Evolutionary conservation across 2,888 invertebrate genomes (phyloP).

Genomic region (Rotaria magnacalcarata): DNA sequence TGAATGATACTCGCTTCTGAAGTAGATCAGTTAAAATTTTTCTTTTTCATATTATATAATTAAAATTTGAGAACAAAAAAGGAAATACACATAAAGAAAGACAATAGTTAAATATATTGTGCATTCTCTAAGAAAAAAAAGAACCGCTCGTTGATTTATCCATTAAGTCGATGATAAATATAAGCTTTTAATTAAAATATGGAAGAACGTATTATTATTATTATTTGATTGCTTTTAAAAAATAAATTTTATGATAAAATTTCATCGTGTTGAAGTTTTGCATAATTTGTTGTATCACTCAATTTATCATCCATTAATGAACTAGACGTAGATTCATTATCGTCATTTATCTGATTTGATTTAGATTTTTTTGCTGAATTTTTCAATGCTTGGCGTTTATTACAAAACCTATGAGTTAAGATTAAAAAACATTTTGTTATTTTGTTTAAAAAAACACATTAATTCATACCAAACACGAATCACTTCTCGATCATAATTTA

Average conservation of each 20-base stretch:
- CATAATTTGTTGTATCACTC: background rate
- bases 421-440: background rate
- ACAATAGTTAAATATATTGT: background rate
- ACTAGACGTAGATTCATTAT: conserved; percentile 13
- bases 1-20: background rate
- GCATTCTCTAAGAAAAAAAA: background rate
- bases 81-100: background rate
- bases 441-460: background rate
- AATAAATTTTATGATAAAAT: background rate
- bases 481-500: conserved; percentile 93
- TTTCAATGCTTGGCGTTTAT: conserved; percentile 91
- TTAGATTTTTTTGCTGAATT: conserved; percentile 61
- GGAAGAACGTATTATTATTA: background rate
- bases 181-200: background rate
- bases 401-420: conserved; percentile 70
- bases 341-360: conserved; percentile 5
- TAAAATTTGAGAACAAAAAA: too few relatives aligned
- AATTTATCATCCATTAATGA: background rate
- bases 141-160: conserved; percentile 5
- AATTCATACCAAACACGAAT: conserved; percentile 78
- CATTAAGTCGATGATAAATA: background rate
- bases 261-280: background rate
- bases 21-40: too few relatives aligned
- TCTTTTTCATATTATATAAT: too few relatives aligned
- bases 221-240: background rate